phyloP scores from a whole-genome alignment of 2,888 invertebrate species.

The Trissonchulus latispiculum region DNA sequence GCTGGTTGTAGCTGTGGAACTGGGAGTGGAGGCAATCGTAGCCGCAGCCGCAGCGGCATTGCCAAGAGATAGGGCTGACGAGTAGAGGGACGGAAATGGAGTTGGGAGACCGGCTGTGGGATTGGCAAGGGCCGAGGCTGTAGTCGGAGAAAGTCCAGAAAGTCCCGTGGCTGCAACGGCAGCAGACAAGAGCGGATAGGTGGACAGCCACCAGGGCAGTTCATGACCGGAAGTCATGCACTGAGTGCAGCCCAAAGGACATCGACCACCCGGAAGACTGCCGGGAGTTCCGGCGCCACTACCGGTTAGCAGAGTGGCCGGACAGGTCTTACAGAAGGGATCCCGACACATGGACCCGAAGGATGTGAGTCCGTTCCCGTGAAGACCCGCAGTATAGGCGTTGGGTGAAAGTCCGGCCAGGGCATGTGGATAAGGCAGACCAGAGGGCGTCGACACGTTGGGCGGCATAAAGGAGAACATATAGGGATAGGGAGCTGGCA shows the following conservation, averaged over 20 bases:
- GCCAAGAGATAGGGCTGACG: neutral
- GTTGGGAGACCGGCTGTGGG: neutral
- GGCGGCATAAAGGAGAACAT: constrained; percentile 12
- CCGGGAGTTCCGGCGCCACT: neutral
- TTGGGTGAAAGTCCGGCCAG: constrained; percentile 2
- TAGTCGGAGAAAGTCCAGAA: neutral
- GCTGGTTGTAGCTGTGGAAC: neutral
- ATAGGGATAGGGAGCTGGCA: neutral
- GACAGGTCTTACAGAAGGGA: constrained; percentile 24
- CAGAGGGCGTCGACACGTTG: neutral
- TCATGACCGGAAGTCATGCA: neutral
- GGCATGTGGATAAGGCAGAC: neutral
- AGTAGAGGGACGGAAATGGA: neutral
- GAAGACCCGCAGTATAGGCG: neutral
- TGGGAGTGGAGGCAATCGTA: neutral
- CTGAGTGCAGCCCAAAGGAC: constrained; percentile 7
- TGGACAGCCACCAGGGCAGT: neutral
- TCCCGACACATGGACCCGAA: constrained; percentile 18
- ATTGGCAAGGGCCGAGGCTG: neutral
- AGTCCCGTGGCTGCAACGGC: neutral
- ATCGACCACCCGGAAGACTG: neutral
- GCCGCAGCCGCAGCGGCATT: constrained; percentile 7
- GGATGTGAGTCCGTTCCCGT: neutral
- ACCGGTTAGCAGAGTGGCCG: constrained; percentile 5
- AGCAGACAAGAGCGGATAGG: neutral